Evolutionary conservation across 2,797 vertebrate species (phyloP), one percentile per base, ranked within the genome.

Genomic region (Eleutherodactylus coqui): DNA sequence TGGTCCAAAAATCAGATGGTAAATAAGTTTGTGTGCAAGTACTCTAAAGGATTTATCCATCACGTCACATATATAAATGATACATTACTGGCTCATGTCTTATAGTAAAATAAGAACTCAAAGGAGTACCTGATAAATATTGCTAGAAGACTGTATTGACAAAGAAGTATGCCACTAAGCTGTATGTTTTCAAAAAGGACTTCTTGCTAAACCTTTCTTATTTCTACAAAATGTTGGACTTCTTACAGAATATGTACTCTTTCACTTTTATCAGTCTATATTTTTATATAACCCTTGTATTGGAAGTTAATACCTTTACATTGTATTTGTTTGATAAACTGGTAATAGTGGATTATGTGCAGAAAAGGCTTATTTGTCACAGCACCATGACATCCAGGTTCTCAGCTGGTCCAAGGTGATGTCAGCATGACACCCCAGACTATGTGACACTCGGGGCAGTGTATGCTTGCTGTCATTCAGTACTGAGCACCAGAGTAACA

Each of bases 1-100:
- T n/a, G n/a, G n/a, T n/a, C n/a, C n/a, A n/a, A n/a, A n/a, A n/a
- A n/a, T n/a, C n/a, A n/a, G n/a, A n/a, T n/a, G n/a, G n/a, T n/a
- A n/a, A n/a, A n/a, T n/a, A n/a, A n/a, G n/a, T n/a, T n/a, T n/a
- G n/a, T n/a, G n/a, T n/a, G n/a, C n/a, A n/a, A n/a, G n/a, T 58
- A 53, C 62, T 82, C 64, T 70, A 82, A 72, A 36, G 47, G 80
- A 49, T 38, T 36, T 83, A 83, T 83, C 75, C 81, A 83, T 73
- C 81, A 83, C 58, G 67, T 16, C n/a, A 24, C n/a, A 24, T 17
- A 82, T 53, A 55, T 69, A 55, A 5, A 16, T 41, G 47, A 70
- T 49, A 55, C 38, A 55, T 55, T 27, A 69, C 60, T 55, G 51
- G 43, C 58, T 75, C 69, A 83, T 24, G 16, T 36, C 45, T n/a